Base-by-base conservation (phyloP, 1,140 invertebrate species). In the Tachypleus tridentatus region DNA sequence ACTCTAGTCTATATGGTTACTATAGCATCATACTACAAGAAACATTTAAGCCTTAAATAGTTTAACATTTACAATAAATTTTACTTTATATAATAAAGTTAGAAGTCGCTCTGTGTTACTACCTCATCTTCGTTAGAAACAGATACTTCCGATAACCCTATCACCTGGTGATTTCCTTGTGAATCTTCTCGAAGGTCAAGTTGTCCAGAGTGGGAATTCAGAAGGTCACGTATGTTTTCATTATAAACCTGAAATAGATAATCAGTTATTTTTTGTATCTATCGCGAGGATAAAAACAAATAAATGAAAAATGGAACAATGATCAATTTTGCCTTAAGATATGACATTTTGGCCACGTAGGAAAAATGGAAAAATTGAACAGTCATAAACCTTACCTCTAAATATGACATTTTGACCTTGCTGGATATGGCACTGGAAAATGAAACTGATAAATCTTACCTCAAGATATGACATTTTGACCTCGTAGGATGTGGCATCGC, bases 381-480 rank as follows among this genome's bases (percentile, higher is more conserved):
- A 29, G 29, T 29, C 29, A 29, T 29, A 29, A 29, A 29, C 29
- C 29, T 29, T 29, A 29, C 29, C 29, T 29, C 0, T 29, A 29
- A n/a, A 29, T 29, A 29, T 29, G 29, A 29, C 29, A 29, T 29
- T 29, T 29, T 29, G 29, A 29, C 29, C 29, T 29, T 29, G 29
- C 78, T 79, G 53, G 69, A 67, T 29, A 29, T 29, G 29, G 29
- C 29, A 57, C 29, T 29, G 29, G 29, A 29, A 29, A 29, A 29
- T 29, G 29, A 29, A 29, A 29, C 29, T 29, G 29, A 29, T 29
- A 29, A 29, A 29, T 10, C 56, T 68, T 64, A 78, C 78, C 75
- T 97, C 94, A 71, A 97, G 80, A 73, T 97, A 98, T 0, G 93
- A 96, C 84, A 98, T 90, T 50, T 86, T 89, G 4, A 98, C 91